Conservation (phyloP, 35 echinoderm and acorn worm species). For the Stichopus chloronotus region DNA sequence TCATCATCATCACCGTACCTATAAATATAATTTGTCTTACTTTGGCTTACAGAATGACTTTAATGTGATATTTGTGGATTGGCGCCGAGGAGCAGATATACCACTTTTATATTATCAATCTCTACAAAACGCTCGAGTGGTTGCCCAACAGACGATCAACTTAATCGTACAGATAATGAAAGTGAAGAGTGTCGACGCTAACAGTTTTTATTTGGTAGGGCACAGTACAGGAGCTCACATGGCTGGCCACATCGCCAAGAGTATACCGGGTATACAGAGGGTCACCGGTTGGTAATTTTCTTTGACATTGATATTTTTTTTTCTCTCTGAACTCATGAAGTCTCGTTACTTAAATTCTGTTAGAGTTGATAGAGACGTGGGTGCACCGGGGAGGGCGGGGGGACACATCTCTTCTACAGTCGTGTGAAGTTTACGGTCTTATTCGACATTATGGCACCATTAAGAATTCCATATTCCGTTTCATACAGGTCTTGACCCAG, state of each 20-base stretch:
- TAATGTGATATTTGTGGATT: conserved; percentile 69
- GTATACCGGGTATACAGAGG: conserved; percentile 57
- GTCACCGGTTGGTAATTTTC: conserved; percentile 67
- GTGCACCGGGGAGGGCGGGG: no score
- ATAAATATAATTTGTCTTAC: not conserved
- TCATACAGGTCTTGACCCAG: conserved; percentile 71
- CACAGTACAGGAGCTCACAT: conserved; percentile 84
- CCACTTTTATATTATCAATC: conserved; percentile 44
- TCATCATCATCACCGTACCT: not conserved
- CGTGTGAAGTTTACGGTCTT: no score
- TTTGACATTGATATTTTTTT: not conserved
- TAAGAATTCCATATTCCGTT: not conserved
- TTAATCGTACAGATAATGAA: conserved; percentile 50
- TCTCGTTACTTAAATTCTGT: no score
- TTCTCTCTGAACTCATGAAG: not conserved
- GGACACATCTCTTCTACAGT: no score
- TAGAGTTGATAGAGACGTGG: no score
- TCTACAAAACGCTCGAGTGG: conserved; percentile 69
- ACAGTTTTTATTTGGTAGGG: conserved; percentile 70
- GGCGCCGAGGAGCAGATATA: conserved; percentile 59
- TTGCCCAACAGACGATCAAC: conserved; percentile 30
- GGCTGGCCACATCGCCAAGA: conserved; percentile 66
- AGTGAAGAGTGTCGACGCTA: conserved; percentile 34
- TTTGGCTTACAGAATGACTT: conserved; percentile 39
- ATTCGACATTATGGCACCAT: no score